These are phyloP conservation scores for Prochilodus magdalenae DNA, from an alignment of 2,113 vertebrate genomes.

Conservation along the genomic window DNA sequence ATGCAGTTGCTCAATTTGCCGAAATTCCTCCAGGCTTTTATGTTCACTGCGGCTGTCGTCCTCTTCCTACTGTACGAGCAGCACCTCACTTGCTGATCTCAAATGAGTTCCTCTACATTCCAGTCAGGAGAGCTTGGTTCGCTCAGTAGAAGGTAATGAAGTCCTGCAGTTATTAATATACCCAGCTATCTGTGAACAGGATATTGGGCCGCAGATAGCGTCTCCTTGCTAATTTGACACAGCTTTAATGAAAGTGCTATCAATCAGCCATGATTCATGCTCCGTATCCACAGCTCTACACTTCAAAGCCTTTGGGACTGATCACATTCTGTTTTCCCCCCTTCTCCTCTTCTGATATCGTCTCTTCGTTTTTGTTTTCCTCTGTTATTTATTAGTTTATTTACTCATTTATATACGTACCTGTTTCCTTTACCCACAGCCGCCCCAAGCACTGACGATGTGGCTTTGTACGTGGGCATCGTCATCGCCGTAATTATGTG, in stretches of 20 bases:
- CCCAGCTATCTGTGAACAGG: constrained; percentile 39
- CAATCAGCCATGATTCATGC: constrained; percentile 38
- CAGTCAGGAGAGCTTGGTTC: constrained; percentile 34
- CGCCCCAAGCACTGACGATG: constrained; percentile 85
- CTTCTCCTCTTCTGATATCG: background rate
- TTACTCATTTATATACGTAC: background rate
- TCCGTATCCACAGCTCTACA: constrained; percentile 15
- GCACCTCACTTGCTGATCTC: constrained; percentile 18
- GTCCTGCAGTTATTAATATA: constrained; percentile 50
- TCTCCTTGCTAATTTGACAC: constrained; percentile 48
- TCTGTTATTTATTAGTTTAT: no score
- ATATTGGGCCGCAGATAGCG: constrained; percentile 51
- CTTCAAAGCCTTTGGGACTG: constrained; percentile 23
- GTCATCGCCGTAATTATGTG: constrained; percentile 87
- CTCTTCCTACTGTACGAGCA: constrained; percentile 22
- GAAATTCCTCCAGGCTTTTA: background rate
- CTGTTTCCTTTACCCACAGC: constrained; percentile 64
- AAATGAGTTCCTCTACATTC: constrained; percentile 41
- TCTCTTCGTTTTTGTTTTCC: constrained; percentile 2
- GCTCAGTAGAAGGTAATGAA: constrained; percentile 47
- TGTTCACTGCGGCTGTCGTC: background rate
- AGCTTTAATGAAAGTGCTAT: constrained; percentile 49
- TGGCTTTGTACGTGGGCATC: constrained; percentile 86
- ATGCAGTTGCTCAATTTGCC: background rate
- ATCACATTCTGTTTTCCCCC: background rate